These are phyloP conservation scores for Spea hammondii DNA, from an alignment of 2,797 vertebrate genomes.

Conservation along the genomic window DNA sequence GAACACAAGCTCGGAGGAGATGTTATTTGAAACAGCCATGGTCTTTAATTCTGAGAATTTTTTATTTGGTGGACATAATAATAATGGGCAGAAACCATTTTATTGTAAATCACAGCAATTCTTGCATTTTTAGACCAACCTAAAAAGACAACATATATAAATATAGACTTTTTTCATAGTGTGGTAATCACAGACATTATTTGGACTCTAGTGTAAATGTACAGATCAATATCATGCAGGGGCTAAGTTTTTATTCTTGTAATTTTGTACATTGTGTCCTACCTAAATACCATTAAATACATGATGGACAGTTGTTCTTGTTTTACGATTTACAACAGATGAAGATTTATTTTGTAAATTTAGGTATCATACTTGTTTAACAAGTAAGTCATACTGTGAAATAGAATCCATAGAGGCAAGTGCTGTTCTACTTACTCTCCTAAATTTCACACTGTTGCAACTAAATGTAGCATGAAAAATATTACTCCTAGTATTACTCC, in stretches of 20 bases:
- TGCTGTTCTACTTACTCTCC: too few relatives aligned
- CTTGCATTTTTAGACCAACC: not conserved
- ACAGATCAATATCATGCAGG: not conserved
- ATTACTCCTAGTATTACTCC: too few relatives aligned
- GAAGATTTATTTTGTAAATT: too few relatives aligned
- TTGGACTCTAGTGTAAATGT: not conserved
- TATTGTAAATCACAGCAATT: slow-evolving; percentile 10
- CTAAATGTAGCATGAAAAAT: too few relatives aligned
- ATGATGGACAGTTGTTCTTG: not conserved
- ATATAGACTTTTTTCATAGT: not conserved
- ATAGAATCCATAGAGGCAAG: too few relatives aligned
- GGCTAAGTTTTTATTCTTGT: slow-evolving; percentile 2
- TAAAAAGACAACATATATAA: not conserved
- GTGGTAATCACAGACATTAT: not conserved
- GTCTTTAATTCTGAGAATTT: slow-evolving; percentile 6
- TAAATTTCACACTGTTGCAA: too few relatives aligned
- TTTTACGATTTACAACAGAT: not conserved
- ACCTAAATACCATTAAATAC: not conserved
- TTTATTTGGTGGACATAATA: slow-evolving; percentile 9
- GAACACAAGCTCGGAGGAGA: slow-evolving; percentile 20
- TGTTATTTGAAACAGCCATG: slow-evolving; percentile 21
- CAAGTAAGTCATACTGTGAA: too few relatives aligned
- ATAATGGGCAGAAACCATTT: not conserved
- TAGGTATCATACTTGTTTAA: too few relatives aligned
- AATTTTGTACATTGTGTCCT: not conserved